Evolutionary conservation across 2,113 vertebrate species (phyloP), one percentile per base, ranked within the genome.

Genomic region (Nematolebias whitei): DNA sequence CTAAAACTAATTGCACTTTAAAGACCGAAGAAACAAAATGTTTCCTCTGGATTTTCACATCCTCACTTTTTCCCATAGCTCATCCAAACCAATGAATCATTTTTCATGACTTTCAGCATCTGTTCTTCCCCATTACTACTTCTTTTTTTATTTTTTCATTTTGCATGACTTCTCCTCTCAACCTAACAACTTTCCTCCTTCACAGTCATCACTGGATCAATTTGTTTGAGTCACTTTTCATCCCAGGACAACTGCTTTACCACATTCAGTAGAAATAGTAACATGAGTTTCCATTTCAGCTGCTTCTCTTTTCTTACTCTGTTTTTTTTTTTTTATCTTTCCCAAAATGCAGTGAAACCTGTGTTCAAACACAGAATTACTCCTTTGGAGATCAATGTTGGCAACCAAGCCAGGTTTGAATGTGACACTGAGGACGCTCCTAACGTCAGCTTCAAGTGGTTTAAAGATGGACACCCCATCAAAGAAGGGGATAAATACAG

Each of bases 391-490:
- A 91, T 95, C 51, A 96, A 92, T 29, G 87, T 95, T 56, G 96
- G 95, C 53, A 91, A 91, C 4, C 50, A 84, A 9, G 96, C 93
- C 79, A 95, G 92, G 79, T 98, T 99, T 82, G 95, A 96, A 71
- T 99, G 98, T 87, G 96, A 98, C 76, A 94, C 92, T 40, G 94
- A 96, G 49, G 94, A 93, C 5, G 92, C 96, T 71, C 95, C 95
- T 1, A 93, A 94, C 4, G 93, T 98, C 69, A 95, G 62, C 50
- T 98, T 99, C 91, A 96, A 96, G 87, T 99, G 98, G 98, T 95
- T 94, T 76, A 98, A 95, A 91, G 95, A 93, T 0, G 95, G 95
- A 8, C 86, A 92, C 64, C 92, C 93, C 81, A 92, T 99, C 67
- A 94, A 93, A 10, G 95, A 96, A 4, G 86, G 95, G 43, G 96